Conservation (phyloP, 1,140 invertebrate genomes). For the Hestina assimilis region DNA sequence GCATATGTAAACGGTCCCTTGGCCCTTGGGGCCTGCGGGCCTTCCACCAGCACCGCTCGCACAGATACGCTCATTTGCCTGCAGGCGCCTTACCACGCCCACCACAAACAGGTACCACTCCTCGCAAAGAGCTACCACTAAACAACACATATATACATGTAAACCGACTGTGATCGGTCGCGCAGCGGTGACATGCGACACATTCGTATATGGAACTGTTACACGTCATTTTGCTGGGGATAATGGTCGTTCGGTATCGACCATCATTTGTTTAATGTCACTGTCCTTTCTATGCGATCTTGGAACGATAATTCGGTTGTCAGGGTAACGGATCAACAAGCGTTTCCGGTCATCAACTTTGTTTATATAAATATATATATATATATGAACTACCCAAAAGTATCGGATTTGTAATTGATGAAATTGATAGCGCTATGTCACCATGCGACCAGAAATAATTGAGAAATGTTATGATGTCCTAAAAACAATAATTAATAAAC, state of each 20-base stretch:
- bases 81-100: conserved; percentile 11
- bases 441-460: too few species aligned
- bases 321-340: conserved; percentile 42
- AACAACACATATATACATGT: conserved; percentile 42
- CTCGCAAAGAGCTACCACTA: conserved; percentile 41
- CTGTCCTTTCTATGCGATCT: conserved; percentile 11
- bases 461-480: too few species aligned
- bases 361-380: too few species aligned
- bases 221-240: conserved; percentile 7
- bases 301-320: conserved; percentile 28
- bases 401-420: too few species aligned
- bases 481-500: too few species aligned
- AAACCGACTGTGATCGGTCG: background rate
- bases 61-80: conserved; percentile 59
- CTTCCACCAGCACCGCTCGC: conserved; percentile 60
- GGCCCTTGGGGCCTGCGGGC: conserved; percentile 45
- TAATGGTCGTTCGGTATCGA: conserved; percentile 11
- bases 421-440: too few species aligned
- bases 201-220: conserved; percentile 19
- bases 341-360: conserved; percentile 38
- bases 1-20: conserved; percentile 71
- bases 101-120: conserved; percentile 37
- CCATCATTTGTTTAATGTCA: conserved; percentile 10
- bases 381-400: too few species aligned
- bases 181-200: conserved; percentile 12